Conservation (phyloP, 1,140 invertebrate species). For the Lordiphosa mommai region DNA sequence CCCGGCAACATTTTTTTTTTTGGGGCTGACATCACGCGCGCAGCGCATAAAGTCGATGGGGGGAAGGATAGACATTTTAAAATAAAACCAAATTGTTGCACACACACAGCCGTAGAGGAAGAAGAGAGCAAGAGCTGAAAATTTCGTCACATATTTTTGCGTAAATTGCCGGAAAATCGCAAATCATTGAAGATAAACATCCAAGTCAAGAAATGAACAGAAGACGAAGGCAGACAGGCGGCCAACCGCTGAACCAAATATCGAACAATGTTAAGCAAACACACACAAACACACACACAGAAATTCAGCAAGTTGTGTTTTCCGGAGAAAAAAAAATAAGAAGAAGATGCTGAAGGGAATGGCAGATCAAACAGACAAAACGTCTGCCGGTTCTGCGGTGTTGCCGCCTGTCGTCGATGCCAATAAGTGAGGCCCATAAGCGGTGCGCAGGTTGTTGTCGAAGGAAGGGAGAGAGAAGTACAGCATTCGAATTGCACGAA, state of each 20-base stretch:
- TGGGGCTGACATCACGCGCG: slow-evolving; percentile 68
- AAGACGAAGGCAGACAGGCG: slow-evolving; percentile 26
- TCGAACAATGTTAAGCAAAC: slow-evolving; percentile 76
- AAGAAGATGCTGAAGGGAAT: too few relatives aligned
- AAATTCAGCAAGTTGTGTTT: slow-evolving; percentile 58
- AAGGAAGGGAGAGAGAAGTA: background rate
- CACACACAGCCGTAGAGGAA: background rate
- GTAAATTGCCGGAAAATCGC: slow-evolving; percentile 78
- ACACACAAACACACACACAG: slow-evolving; percentile 22
- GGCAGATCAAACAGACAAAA: slow-evolving; percentile 48
- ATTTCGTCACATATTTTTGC: slow-evolving; percentile 78
- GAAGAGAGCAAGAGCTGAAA: slow-evolving; percentile 23
- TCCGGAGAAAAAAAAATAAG: slow-evolving; percentile 24
- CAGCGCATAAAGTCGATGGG: slow-evolving; percentile 51
- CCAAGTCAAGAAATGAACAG: slow-evolving; percentile 74
- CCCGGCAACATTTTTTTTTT: slow-evolving; percentile 46
- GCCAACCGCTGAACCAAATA: slow-evolving; percentile 57
- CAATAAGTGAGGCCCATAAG: slow-evolving; percentile 39
- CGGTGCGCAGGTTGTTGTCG: background rate
- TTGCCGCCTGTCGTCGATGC: slow-evolving; percentile 61
- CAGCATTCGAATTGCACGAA: slow-evolving; percentile 24
- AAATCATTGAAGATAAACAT: slow-evolving; percentile 77
- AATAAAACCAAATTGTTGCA: slow-evolving; percentile 67
- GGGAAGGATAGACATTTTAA: slow-evolving; percentile 56
- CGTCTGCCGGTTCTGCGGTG: slow-evolving; percentile 1